Base-by-base conservation (phyloP, 2,888 invertebrate genomes). In the Xanthostigma xanthostigma region DNA sequence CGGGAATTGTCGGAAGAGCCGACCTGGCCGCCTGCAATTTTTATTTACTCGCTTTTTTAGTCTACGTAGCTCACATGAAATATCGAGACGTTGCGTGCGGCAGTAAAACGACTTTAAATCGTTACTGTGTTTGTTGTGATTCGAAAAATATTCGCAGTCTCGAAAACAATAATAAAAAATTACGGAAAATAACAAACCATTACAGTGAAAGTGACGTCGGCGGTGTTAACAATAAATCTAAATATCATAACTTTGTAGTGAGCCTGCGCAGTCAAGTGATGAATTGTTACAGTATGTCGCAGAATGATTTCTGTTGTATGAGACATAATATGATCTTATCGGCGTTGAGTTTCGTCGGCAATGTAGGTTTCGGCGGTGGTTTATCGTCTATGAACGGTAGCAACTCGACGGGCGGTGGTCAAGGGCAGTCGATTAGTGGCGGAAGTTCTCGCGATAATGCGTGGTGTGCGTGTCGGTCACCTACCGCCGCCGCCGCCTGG, bases 1-100 rank as follows among this genome's bases (percentile, higher is more conserved):
- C 95, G 0, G 93, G 93, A 27, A 79, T 94, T 45, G 96, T 97
- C 11, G 97, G 97, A 2, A 76, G 96, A 49, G 95, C 96, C 3
- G 97, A 97, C 66, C 73, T 96, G 41, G 84, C 91, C 33, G 89
- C 94, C 11, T 91, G 92, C 64, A 81, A 91, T 59, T 84, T 93
- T 66, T 93, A 91, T 67, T 78, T 95, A 52, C 71, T 90, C 53
- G 84, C 93, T 56, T 85, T 95, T 63, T 74, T 93, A 58, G 77
- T 84, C 45, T 96, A 94, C 68, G 78, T 81, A 59, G 79, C 81
- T 53, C 91, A 92, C 64, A 76, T 86, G 56, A 72, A 73, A 58
- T 73, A 79, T 59, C 70, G 83, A 45, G 79, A 81, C 54, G 64
- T 64, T 44, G 62, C 64, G 45, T 64, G 68, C 46, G 66, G 58